Conservation (phyloP, 2,888 invertebrate genomes). For the Dicyrtoma fusca region DNA sequence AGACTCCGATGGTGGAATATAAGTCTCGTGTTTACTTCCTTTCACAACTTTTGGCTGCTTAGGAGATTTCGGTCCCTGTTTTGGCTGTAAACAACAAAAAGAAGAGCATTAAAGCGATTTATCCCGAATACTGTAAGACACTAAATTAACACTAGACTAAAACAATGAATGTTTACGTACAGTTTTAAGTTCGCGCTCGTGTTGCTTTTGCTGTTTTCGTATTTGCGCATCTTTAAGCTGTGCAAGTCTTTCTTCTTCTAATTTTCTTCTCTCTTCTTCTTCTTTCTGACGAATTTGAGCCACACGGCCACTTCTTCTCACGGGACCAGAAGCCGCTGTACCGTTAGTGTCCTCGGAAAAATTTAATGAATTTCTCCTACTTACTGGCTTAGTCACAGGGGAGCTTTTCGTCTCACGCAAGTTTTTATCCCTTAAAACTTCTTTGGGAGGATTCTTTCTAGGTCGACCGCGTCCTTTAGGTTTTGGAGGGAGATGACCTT, state of each 20-base stretch:
- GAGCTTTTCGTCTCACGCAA: background rate
- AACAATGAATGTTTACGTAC: constrained; percentile 14
- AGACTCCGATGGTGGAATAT: constrained; percentile 47
- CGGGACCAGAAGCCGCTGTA: constrained; percentile 62
- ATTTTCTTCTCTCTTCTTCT: constrained; percentile 75
- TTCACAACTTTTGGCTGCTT: constrained; percentile 19
- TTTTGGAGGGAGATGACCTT: constrained; percentile 31
- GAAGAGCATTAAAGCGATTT: too few species aligned
- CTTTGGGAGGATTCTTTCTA: constrained; percentile 59
- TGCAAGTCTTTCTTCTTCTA: constrained; percentile 73
- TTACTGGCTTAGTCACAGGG: constrained; percentile 48
- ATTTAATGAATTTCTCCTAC: constrained; percentile 44
- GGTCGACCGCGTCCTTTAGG: constrained; percentile 62
- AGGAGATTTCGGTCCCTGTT: constrained; percentile 7
- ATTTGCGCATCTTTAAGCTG: constrained; percentile 67
- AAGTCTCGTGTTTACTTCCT: constrained; percentile 34
- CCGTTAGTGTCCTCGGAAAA: constrained; percentile 33
- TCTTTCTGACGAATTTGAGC: constrained; percentile 86
- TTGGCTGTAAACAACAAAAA: background rate
- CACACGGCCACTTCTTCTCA: constrained; percentile 80
- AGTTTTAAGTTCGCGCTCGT: constrained; percentile 47
- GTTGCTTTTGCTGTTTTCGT: constrained; percentile 52
- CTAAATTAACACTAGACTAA: background rate
- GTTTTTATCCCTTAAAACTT: constrained; percentile 29
- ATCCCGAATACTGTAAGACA: too few species aligned